phyloP scores from a whole-genome alignment of 1,140 invertebrate genomes.

The Drosophila asahinai region DNA sequence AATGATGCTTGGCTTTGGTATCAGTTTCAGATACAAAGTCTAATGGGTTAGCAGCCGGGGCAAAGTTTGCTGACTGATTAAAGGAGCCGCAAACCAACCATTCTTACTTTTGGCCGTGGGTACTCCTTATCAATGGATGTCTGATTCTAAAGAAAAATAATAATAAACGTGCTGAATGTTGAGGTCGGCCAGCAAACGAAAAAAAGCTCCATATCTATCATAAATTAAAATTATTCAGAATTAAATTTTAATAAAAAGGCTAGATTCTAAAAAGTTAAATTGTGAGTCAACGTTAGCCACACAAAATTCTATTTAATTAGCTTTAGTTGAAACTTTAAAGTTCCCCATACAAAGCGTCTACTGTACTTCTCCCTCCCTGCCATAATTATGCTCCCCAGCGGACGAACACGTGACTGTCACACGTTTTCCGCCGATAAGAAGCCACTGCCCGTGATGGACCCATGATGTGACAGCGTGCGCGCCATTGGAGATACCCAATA shows the following conservation, averaged over 20 bases:
- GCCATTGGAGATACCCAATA: background rate
- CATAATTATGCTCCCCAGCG: slow-evolving; percentile 23
- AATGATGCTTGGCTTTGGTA: slow-evolving; percentile 10
- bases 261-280: no score
- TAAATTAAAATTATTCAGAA: background rate
- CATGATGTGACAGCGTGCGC: slow-evolving; percentile 47
- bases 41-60: slow-evolving; percentile 48
- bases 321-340: background rate
- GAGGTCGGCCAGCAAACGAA: no score
- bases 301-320: no score
- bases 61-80: slow-evolving; percentile 62
- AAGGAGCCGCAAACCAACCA: slow-evolving; percentile 25
- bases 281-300: no score
- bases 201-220: background rate
- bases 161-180: background rate
- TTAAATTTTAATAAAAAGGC: no score
- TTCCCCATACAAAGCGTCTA: background rate
- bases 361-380: background rate
- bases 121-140: slow-evolving; percentile 46
- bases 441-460: background rate
- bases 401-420: slow-evolving; percentile 52
- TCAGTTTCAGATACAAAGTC: slow-evolving; percentile 49
- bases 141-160: slow-evolving; percentile 8
- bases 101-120: slow-evolving; percentile 16
- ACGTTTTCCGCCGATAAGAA: slow-evolving; percentile 60